Percentiles rank a stretch among this genome's conserved stretches.
phyloP scores from a whole-genome alignment of 1,140 invertebrate genomes.

The Drosophila oshimai region DNA sequence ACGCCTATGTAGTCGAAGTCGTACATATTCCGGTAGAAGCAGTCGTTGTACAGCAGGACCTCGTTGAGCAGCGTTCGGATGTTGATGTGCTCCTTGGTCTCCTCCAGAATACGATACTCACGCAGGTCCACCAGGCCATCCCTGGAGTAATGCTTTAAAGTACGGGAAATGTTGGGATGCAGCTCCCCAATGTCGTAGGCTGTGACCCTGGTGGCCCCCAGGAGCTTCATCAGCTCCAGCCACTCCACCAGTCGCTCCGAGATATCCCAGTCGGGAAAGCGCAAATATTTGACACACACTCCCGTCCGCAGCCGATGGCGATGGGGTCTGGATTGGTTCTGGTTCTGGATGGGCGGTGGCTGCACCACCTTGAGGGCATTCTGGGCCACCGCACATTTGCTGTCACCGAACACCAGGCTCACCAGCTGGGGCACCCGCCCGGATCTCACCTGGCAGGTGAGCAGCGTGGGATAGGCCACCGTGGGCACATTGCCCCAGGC shows the following conservation, averaged over 20 bases:
- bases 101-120: conserved; percentile 88
- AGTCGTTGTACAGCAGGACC: conserved; percentile 97
- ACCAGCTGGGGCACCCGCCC: conserved; percentile 36
- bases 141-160: conserved; percentile 88
- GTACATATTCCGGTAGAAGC: conserved; percentile 95
- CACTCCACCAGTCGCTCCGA: conserved; percentile 94
- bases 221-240: conserved; percentile 92
- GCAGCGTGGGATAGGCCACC: conserved; percentile 91
- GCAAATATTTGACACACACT: conserved; percentile 95
- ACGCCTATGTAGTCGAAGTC: conserved; percentile 94
- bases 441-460: conserved; percentile 89
- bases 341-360: conserved; percentile 74
- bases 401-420: conserved; percentile 85
- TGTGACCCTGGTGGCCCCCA: conserved; percentile 95
- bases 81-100: conserved; percentile 87
- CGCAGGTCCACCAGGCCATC: conserved; percentile 90
- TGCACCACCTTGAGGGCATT: conserved; percentile 92
- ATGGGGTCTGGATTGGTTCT: conserved; percentile 36
- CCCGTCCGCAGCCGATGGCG: conserved; percentile 86
- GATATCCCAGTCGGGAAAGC: conserved; percentile 93
- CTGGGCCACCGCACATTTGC: conserved; percentile 89
- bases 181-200: conserved; percentile 88
- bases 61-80: conserved; percentile 94
- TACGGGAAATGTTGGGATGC: conserved; percentile 58
- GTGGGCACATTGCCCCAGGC: conserved; percentile 95